phyloP scores from a whole-genome alignment of 1,140 invertebrate genomes.

The Drosophila mojavensis region DNA sequence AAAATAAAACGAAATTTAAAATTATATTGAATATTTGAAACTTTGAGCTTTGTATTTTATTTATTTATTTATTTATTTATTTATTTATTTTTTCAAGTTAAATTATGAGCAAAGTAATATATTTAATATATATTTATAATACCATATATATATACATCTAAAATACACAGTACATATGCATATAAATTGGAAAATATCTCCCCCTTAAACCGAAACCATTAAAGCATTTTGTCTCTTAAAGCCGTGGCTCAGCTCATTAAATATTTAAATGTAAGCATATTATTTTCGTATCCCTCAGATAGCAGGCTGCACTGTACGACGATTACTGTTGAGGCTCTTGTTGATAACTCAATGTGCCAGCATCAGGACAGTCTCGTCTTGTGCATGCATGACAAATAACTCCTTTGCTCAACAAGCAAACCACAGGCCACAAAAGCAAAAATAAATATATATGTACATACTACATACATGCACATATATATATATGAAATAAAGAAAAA shows the following conservation, averaged over 20 bases:
- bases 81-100: too few relatives aligned
- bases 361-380: constrained; percentile 18
- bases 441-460: too few relatives aligned
- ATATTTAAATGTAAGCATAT: not conserved
- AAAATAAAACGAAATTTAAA: too few relatives aligned
- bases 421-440: constrained; percentile 10
- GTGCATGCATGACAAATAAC: constrained; percentile 41
- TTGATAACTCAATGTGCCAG: constrained; percentile 37
- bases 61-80: too few relatives aligned
- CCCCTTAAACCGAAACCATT: not conserved
- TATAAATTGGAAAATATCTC: not conserved
- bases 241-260: not conserved
- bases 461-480: too few relatives aligned
- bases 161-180: too few relatives aligned
- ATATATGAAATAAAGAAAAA: too few relatives aligned
- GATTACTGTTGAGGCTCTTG: not conserved
- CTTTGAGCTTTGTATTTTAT: too few relatives aligned
- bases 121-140: too few relatives aligned
- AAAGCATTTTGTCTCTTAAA: not conserved
- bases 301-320: not conserved
- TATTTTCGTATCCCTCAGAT: not conserved
- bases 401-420: constrained; percentile 32
- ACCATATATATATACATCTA: too few relatives aligned
- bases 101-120: too few relatives aligned
- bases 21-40: too few relatives aligned